Percentiles rank a stretch among this genome's conserved stretches.
Evolutionary conservation across 2,797 vertebrate species (phyloP).

Genomic region (Nothura maculosa): DNA sequence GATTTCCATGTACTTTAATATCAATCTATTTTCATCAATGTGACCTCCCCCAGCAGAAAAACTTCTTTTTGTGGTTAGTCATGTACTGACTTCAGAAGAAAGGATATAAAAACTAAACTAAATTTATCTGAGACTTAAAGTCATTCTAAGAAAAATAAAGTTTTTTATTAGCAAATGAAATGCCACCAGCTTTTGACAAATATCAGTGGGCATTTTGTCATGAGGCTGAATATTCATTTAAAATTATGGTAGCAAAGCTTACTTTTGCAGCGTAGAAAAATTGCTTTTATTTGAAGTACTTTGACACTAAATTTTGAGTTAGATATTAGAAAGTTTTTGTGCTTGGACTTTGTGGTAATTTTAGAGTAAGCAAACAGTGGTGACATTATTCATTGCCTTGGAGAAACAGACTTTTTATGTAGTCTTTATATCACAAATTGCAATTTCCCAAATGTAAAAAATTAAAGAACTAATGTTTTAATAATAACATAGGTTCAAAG

Average conservation of each 20-base stretch:
- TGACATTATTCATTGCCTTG: conserved; percentile 4
- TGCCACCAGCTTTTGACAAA: background rate
- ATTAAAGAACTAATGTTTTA: background rate
- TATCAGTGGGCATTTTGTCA: background rate
- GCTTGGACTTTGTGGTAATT: background rate
- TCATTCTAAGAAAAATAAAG: background rate
- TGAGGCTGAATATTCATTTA: background rate
- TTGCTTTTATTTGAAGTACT: conserved; percentile 27
- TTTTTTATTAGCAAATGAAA: background rate
- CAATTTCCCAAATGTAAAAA: background rate
- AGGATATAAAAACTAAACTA: background rate
- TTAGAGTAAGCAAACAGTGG: background rate
- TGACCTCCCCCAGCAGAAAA: background rate
- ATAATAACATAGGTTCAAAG: background rate
- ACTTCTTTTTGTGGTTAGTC: background rate
- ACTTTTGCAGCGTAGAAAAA: background rate
- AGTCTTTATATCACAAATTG: background rate
- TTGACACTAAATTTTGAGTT: conserved; percentile 23
- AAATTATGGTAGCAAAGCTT: background rate
- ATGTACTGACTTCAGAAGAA: background rate
- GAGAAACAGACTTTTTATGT: background rate
- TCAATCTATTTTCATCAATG: conserved; percentile 13
- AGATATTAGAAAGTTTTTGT: conserved; percentile 5
- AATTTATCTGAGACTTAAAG: background rate
- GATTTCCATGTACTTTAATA: conserved; percentile 47